Evolutionary conservation across 2,113 vertebrate genomes (phyloP).

Genomic region (Scomber japonicus): DNA sequence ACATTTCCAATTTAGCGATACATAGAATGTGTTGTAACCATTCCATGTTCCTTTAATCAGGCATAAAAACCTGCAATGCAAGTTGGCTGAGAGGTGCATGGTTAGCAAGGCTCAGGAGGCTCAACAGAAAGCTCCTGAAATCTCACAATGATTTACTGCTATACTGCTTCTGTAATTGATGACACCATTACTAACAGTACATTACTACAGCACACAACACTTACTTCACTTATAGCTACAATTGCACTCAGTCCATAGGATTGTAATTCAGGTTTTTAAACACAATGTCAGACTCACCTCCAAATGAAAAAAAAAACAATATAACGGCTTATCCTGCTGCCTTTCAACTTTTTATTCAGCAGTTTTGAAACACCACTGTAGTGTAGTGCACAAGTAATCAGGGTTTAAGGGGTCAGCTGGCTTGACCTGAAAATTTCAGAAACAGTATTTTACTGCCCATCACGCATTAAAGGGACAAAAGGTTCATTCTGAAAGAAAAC

Average conservation of each 20-base stretch:
- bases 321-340: slow-evolving; percentile 33
- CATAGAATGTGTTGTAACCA: neutral
- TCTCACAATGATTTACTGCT: neutral
- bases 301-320: slow-evolving; percentile 21
- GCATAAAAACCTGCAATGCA: neutral
- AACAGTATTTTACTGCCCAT: slow-evolving; percentile 57
- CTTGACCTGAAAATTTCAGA: slow-evolving; percentile 48
- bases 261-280: slow-evolving; percentile 22
- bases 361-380: slow-evolving; percentile 23
- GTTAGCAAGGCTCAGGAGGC: neutral
- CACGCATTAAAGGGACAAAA: slow-evolving; percentile 64
- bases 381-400: slow-evolving; percentile 45
- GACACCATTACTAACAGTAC: neutral
- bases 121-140: slow-evolving; percentile 5
- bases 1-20: slow-evolving; percentile 6
- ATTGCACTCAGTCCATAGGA: neutral
- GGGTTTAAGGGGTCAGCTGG: slow-evolving; percentile 47
- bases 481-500: slow-evolving; percentile 50
- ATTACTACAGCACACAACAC: neutral
- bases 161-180: neutral
- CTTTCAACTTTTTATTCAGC: slow-evolving; percentile 40
- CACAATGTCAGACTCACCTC: slow-evolving; percentile 34
- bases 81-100: neutral
- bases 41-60: slow-evolving; percentile 25
- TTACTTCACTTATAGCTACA: neutral